Evolutionary conservation across 2,888 invertebrate species (phyloP), one percentile per base, ranked within the genome.

Genomic region (Drosophila antonietae): DNA sequence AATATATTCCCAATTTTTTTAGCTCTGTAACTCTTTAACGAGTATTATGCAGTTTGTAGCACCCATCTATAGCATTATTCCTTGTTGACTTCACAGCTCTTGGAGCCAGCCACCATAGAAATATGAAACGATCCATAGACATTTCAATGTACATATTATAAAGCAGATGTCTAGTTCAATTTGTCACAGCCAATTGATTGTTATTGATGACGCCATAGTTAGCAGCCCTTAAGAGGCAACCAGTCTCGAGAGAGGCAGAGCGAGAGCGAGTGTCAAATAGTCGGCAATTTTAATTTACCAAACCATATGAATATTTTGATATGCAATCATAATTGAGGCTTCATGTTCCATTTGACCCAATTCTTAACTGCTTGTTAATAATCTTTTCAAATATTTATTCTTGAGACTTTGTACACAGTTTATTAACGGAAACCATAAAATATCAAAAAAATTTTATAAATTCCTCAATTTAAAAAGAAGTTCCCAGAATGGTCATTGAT

Each of bases 101-200:
- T 18, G 3, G 6, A 3, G 51, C 51, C 20, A 51, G 18, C 18
- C 14, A 14, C 18, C 33, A 51, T 8, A 35, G 51, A 51, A 12
- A 18, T 35, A 14, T 33, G 33, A 35, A 20, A 33, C 51, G 18
- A 9, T 37, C 23, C 52, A 53, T 53, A 37, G 35, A 53, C 23
- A 33, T 15, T 53, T 15, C 35, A 5, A 37, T 23, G 15, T 15
- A 39, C 9, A 28, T 28, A 28, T 28, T 28, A n/a, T 39, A 39
- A 43, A 52, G 52, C 53, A 56, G 47, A 63, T 64, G 56, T 70
- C 55, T 68, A 61, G 63, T 68, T 64, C 72, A 79, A 87, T 85
- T 87, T 85, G 84, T 89, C 88, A 85, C 89, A 89, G 82, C 44
- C 89, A 85, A 85, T 85, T 85, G 89, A 85, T 79, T 87, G 77